Evolutionary conservation across 2,888 invertebrate genomes (phyloP).

Genomic region (Dichetophora obliterata): DNA sequence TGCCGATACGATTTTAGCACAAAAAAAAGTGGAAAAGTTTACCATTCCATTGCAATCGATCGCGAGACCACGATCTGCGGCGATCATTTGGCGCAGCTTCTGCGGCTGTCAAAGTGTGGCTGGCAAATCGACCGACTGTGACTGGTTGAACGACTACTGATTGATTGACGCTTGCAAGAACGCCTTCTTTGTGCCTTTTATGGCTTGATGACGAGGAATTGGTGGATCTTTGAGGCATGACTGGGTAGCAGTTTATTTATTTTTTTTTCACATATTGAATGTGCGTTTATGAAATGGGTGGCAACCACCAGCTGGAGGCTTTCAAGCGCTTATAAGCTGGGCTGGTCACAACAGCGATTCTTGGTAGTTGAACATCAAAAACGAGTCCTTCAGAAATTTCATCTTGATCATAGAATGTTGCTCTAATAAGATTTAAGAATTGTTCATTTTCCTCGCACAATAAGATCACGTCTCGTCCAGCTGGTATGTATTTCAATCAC

Average conservation of each 20-base stretch:
- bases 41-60: slow-evolving; percentile 30
- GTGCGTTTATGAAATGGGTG: slow-evolving; percentile 20
- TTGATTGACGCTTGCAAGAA: slow-evolving; percentile 62
- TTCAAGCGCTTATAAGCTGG: background rate
- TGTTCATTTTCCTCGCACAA: no score
- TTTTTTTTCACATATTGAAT: background rate
- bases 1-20: slow-evolving; percentile 41
- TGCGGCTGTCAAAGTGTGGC: slow-evolving; percentile 29
- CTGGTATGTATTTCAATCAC: background rate
- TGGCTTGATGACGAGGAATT: background rate
- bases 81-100: slow-evolving; percentile 9
- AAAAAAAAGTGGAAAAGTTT: no score
- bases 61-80: slow-evolving; percentile 18
- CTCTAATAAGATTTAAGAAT: background rate
- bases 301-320: slow-evolving; percentile 17
- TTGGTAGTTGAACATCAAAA: background rate
- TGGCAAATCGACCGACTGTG: slow-evolving; percentile 25
- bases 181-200: slow-evolving; percentile 54
- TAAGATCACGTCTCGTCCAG: background rate
- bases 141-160: slow-evolving; percentile 51
- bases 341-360: background rate
- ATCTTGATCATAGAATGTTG: no score
- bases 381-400: background rate
- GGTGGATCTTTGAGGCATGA: background rate
- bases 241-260: background rate